Evolutionary conservation across 2,888 invertebrate species (phyloP).

Genomic region (Bombylius discolor): DNA sequence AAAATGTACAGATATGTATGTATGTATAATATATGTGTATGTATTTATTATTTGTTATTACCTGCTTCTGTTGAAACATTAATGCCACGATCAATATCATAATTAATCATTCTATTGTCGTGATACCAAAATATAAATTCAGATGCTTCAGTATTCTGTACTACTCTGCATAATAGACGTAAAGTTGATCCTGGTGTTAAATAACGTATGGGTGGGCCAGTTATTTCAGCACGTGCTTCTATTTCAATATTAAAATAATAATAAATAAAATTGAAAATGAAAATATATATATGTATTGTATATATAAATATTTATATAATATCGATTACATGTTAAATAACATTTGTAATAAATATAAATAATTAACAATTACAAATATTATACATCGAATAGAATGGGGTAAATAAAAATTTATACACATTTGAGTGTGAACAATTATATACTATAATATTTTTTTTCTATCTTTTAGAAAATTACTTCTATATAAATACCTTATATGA

Average conservation of each 20-base stretch:
- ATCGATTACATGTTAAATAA: too few relatives aligned
- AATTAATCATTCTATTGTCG: slow-evolving; percentile 86
- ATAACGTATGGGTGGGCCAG: slow-evolving; percentile 74
- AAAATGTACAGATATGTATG: too few relatives aligned
- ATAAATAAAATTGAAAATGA: neutral
- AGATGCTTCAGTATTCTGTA: slow-evolving; percentile 73
- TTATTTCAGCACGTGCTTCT: slow-evolving; percentile 80
- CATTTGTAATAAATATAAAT: too few relatives aligned
- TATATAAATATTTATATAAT: too few relatives aligned
- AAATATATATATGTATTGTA: neutral
- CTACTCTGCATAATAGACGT: slow-evolving; percentile 65
- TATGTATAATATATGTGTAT: too few relatives aligned
- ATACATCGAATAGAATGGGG: too few relatives aligned
- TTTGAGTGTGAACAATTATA: too few relatives aligned
- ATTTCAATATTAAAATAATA: slow-evolving; percentile 17
- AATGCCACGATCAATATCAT: slow-evolving; percentile 72
- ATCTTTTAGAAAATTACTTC: too few relatives aligned
- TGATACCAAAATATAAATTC: slow-evolving; percentile 80
- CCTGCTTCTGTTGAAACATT: slow-evolving; percentile 72
- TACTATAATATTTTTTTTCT: too few relatives aligned
- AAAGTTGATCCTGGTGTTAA: slow-evolving; percentile 76
- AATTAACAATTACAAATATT: too few relatives aligned
- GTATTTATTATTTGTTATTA: slow-evolving; percentile 35
- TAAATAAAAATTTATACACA: too few relatives aligned
- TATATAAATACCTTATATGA: too few relatives aligned